Base-by-base conservation (phyloP, 2,888 invertebrate genomes). In the Quadriops clusia region DNA sequence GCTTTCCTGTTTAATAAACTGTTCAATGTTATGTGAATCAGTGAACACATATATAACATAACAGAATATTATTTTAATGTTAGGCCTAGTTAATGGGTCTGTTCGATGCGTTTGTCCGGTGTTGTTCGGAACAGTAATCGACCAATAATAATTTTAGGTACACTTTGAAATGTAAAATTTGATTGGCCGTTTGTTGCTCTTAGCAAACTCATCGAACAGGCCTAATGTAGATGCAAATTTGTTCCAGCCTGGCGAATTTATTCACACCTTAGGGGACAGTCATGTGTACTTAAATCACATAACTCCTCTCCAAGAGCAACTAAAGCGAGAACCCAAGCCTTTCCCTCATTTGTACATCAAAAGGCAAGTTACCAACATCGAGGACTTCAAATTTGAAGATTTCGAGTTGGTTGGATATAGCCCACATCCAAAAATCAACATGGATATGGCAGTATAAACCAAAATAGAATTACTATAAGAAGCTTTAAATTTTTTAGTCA, bases 201-300 rank as follows among this genome's bases (percentile, higher is more conserved):
- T n/a, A n/a, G n/a, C n/a, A n/a, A n/a, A n/a, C n/a, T n/a, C n/a
- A n/a, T n/a, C n/a, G n/a, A n/a, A n/a, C n/a, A n/a, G n/a, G n/a
- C n/a, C n/a, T n/a, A n/a, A n/a, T n/a, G n/a, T n/a, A n/a, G n/a
- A n/a, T n/a, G n/a, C 32, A 37, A 40, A 28, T 46, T 45, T 43
- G 32, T 61, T 62, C 23, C 59, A 85, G 80, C 75, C 91, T 24
- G 90, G 87, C 21, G 93, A 94, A 43, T 91, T 97, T 54, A 68
- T 97, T 2, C 93, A 94, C 57, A 85, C 87, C 1, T 70, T 93
- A 43, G 95, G 95, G 8, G 95, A 97, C 62, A 81, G 89, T 17
- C 97, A 97, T 61, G 77, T 97, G 2, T 97, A 97, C 53, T 60
- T 72, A 4, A 94, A 87, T 56, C 97, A 97, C 54, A 64, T 87